Percentiles rank a stretch among this genome's conserved stretches.
Evolutionary conservation across 2,797 vertebrate genomes (phyloP).

Genomic region (Octomys mimax): DNA sequence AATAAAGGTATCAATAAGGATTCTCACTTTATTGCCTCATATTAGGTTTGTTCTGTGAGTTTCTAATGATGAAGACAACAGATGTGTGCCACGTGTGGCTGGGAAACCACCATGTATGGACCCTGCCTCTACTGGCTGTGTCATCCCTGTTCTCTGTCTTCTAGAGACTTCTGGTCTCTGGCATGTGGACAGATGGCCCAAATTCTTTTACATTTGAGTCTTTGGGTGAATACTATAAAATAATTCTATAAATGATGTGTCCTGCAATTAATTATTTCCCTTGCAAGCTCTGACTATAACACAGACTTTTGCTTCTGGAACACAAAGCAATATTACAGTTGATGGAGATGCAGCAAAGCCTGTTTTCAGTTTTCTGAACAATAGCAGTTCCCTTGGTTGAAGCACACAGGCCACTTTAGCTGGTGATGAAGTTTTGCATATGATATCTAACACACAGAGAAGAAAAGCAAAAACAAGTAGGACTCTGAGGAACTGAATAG

Average conservation of each 20-base stretch:
- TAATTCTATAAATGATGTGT: no score
- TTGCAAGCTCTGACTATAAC: no score
- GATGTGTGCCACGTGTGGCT: slow-evolving; percentile 94
- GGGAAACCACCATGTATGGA: slow-evolving; percentile 91
- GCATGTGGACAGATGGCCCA: no score
- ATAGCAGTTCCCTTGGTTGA: slow-evolving; percentile 83
- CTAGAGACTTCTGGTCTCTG: no score
- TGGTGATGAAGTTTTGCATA: not conserved
- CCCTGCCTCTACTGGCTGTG: slow-evolving; percentile 86
- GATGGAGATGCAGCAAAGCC: slow-evolving; percentile 92
- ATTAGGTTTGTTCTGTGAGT: slow-evolving; percentile 67
- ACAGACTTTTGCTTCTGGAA: slow-evolving; percentile 86
- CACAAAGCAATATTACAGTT: slow-evolving; percentile 82
- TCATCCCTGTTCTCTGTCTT: slow-evolving; percentile 68
- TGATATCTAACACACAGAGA: not conserved
- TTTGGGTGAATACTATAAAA: no score
- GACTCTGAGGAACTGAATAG: not conserved
- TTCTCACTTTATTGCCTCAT: no score
- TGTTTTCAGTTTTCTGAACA: slow-evolving; percentile 92
- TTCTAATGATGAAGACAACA: slow-evolving; percentile 93
- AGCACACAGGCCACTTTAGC: no score
- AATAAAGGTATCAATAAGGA: no score
- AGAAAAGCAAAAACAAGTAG: not conserved
- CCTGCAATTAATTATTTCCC: no score
- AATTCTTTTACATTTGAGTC: no score